Evolutionary conservation across 1,140 invertebrate genomes (phyloP), one percentile per base, ranked within the genome.

Genomic region (Hydropsyche tenuis): DNA sequence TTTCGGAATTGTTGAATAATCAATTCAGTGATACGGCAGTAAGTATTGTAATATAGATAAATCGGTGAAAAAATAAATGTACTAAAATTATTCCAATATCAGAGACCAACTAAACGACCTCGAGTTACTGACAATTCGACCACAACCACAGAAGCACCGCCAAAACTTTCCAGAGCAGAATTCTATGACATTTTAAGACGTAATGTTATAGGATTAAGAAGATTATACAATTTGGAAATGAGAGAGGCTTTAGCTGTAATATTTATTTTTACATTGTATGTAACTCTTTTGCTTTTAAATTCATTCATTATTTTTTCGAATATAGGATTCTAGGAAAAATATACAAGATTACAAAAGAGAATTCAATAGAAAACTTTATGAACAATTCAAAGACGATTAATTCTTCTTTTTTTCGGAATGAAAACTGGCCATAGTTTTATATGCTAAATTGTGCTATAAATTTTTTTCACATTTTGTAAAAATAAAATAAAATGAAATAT

Each of bases 171-270:
- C 4, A 80, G 85, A 78, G 73, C 78, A 64, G 83, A 84, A 73
- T 84, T 86, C 69, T 79, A 85, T 43, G 81, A 79, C 65, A 84
- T 86, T 69, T 78, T 86, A 1, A 82, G 83, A 48, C 80, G 85
- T 56, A 86, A 86, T 79, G 75, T 86, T 3, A 84, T 84, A 75
- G 84, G 84, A 2, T 78, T 85, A 60, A 79, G 80, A 72, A 80
- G 83, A 51, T 80, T 85, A 9, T 80, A 84, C 18, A 81, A 81
- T 78, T 76, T 85, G 30, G 85, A 86, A 68, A 46, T 76, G 45
- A 73, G 77, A 43, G 74, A 75, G 43, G 77, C 77, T 18, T 56
- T 72, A 62, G 56, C 37, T n/a, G 76, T 78, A 62, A 63, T 60
- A 23, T n/a, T 1, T 42, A 11, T 68, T 43, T 45, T 68, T 45